Percentiles rank a stretch among this genome's conserved stretches.
Evolutionary conservation across 2,797 vertebrate genomes (phyloP).

Genomic region (Bucorvus abyssinicus): DNA sequence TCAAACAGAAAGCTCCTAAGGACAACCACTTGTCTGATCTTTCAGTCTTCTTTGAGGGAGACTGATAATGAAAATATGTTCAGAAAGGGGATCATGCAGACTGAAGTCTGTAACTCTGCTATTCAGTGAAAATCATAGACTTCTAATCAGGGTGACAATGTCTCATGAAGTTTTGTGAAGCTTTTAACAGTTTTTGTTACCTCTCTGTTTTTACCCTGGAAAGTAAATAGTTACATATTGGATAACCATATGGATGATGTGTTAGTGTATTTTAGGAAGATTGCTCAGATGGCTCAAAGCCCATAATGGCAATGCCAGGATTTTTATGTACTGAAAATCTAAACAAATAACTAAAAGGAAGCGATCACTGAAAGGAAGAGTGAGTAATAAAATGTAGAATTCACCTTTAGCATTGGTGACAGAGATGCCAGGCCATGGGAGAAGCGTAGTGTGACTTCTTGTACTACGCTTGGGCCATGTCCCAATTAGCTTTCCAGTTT

Average conservation of each 20-base stretch:
- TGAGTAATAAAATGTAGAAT: neutral
- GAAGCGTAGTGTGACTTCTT: neutral
- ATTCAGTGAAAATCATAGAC: neutral
- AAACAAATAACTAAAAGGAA: slow-evolving; percentile 10
- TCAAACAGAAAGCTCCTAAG: neutral
- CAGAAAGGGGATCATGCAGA: neutral
- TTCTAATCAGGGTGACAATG: neutral
- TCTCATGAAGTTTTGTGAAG: neutral
- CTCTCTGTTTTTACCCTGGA: slow-evolving; percentile 18
- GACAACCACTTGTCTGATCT: neutral
- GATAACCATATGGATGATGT: slow-evolving; percentile 58
- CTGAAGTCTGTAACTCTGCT: neutral
- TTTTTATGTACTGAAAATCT: slow-evolving; percentile 43
- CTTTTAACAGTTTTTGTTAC: slow-evolving; percentile 15
- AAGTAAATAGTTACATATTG: slow-evolving; percentile 59
- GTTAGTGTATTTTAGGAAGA: slow-evolving; percentile 61
- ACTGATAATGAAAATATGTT: neutral
- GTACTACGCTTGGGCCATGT: neutral
- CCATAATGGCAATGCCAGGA: slow-evolving; percentile 36
- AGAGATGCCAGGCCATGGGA: neutral
- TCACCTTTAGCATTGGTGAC: neutral
- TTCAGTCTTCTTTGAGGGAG: neutral
- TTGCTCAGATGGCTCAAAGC: slow-evolving; percentile 63
- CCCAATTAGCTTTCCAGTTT: neutral
- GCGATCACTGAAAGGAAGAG: neutral